Evolutionary conservation across 2,888 invertebrate species (phyloP).

Genomic region (Rotaria sp.): DNA sequence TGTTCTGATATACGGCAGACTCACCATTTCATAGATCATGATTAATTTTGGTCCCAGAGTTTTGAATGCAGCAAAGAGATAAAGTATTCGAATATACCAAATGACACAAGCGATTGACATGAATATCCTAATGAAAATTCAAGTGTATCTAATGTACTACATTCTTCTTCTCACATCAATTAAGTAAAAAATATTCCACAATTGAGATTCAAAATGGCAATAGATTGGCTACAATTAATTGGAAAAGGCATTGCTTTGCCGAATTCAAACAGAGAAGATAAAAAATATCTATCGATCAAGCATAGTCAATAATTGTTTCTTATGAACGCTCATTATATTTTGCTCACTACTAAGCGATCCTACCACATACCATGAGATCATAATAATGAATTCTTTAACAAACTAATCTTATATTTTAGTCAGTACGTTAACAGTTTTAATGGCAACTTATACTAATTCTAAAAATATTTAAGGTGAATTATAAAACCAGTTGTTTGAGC

Average conservation of each 20-base stretch:
- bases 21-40: conserved; percentile 9
- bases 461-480: too few species aligned
- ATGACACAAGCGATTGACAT: neutral
- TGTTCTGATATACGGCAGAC: neutral
- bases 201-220: neutral
- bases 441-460: too few species aligned
- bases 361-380: neutral
- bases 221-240: neutral
- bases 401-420: too few species aligned
- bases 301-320: neutral
- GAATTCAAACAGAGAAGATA: neutral
- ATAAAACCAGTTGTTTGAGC: too few species aligned
- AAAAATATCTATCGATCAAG: neutral
- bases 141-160: neutral
- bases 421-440: too few species aligned
- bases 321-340: neutral
- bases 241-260: neutral
- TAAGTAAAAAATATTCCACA: neutral
- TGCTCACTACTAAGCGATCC: neutral
- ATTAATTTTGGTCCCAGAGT: neutral
- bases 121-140: neutral
- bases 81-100: neutral
- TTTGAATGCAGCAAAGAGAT: neutral
- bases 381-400: too few species aligned
- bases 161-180: neutral